These are phyloP conservation scores for Drosophila grimshawi DNA, from an alignment of 1,140 invertebrate genomes.

Conservation along the genomic window DNA sequence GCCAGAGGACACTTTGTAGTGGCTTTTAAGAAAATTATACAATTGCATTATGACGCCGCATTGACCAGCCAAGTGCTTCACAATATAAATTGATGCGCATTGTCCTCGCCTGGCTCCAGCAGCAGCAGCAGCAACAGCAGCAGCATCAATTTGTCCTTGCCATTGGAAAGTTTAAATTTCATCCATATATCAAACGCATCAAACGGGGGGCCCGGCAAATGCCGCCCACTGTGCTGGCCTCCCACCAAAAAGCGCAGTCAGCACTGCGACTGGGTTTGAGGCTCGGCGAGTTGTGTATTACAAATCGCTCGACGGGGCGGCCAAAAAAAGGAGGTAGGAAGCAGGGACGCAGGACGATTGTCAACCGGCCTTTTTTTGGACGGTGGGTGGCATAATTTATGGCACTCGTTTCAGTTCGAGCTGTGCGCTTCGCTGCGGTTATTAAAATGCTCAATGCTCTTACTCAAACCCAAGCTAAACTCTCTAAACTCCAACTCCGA, in stretches of 20 bases:
- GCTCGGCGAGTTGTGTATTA: constrained; percentile 65
- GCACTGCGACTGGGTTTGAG: constrained; percentile 9
- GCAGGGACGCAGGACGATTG: constrained; percentile 41
- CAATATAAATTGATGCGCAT: constrained; percentile 58
- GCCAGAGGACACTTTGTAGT: constrained; percentile 29
- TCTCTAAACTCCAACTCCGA: constrained; percentile 22
- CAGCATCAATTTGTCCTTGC: constrained; percentile 9
- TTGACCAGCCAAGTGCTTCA: constrained; percentile 62
- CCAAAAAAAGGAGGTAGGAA: constrained; percentile 12
- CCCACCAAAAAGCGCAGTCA: constrained; percentile 60
- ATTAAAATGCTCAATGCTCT: constrained; percentile 82
- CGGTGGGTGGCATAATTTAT: constrained; percentile 82
- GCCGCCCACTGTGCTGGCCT: constrained; percentile 28
- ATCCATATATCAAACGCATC: constrained; percentile 67
- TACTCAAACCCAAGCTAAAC: constrained; percentile 51
- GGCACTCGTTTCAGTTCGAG: constrained; percentile 46
- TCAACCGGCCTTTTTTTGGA: constrained; percentile 47
- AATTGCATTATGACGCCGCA: constrained; percentile 80
- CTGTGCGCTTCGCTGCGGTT: constrained; percentile 63
- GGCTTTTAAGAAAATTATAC: constrained; percentile 82
- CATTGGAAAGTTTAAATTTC: constrained; percentile 63
- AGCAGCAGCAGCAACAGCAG: too few species aligned
- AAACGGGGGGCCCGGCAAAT: constrained; percentile 30
- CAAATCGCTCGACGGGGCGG: constrained; percentile 79
- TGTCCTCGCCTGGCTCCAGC: constrained; percentile 16